Base-by-base conservation (phyloP, 2,797 vertebrate genomes). In the Xiphorhynchus erythropygius region DNA sequence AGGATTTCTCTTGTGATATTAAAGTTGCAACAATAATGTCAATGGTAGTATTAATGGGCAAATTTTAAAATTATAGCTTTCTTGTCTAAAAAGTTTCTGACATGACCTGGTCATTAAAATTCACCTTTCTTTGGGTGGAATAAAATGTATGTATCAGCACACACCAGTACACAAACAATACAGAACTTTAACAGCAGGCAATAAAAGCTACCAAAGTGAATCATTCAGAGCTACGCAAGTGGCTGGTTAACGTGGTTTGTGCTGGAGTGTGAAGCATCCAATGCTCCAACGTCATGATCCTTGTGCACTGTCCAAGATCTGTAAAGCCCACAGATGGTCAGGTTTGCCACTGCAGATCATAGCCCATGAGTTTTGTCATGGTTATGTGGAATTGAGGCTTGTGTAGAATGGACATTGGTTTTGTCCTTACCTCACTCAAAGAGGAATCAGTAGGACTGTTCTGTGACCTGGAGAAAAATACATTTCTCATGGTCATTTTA, bases 231-330 rank as follows among this genome's bases (percentile, higher is more conserved):
- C 28, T 86, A 28, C 41, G 69, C 27, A 90, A 79, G 70, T 67
- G 55, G 16, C 42, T 65, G 55, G 69, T 50, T 82, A 22, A 28
- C 0, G 0, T 75, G 47, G 33, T 47, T 88, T 90, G 83, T 93
- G 69, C 80, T 79, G 50, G 63, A 93, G 65, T 76, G 70, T 79
- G 88, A 91, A 93, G 88, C 71, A 76, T 76, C 69, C 55, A n/a
- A 0, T 9, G n/a, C 79, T 75, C 63, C 33, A 67, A 33, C 63
- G 30, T 74, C 86, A 63, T 1, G 0, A 69, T 71, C 84, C 67
- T 68, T 47, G 70, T 53, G 70, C 35, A 41, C 42, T 33, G 18
- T 47, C 86, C 77, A 88, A 76, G 63, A 63, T 75, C 60, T 0
- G 2, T 82, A 73, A 86, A 95, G 69, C 55, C 74, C 44, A 24